These are phyloP conservation scores for Herminia tarsipennalis DNA, from an alignment of 2,888 invertebrate genomes.

Conservation along the genomic window DNA sequence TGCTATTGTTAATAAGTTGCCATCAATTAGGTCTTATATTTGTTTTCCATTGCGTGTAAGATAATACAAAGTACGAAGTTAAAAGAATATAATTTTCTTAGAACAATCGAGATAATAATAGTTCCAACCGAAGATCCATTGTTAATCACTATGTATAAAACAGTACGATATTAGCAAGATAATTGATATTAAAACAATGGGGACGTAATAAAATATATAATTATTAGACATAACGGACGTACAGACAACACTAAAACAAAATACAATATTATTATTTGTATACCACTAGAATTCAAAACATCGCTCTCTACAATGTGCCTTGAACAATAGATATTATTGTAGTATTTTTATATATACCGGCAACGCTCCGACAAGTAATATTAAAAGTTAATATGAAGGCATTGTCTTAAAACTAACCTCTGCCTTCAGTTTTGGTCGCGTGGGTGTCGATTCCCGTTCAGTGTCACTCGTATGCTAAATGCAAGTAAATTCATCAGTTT, in stretches of 20 bases:
- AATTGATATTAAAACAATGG: slow-evolving; percentile 8
- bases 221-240: slow-evolving; percentile 39
- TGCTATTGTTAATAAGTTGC: too few relatives aligned
- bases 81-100: neutral
- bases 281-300: slow-evolving; percentile 50
- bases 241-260: slow-evolving; percentile 42
- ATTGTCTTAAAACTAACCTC: too few relatives aligned
- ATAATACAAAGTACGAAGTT: too few relatives aligned
- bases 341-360: slow-evolving; percentile 37
- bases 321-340: slow-evolving; percentile 66
- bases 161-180: slow-evolving; percentile 8
- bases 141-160: slow-evolving; percentile 2
- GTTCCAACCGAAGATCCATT: slow-evolving; percentile 1
- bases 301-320: slow-evolving; percentile 47
- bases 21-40: too few relatives aligned
- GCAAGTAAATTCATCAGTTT: too few relatives aligned
- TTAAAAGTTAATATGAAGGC: slow-evolving; percentile 27
- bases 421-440: too few relatives aligned
- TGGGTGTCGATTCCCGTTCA: too few relatives aligned
- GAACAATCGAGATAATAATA: neutral
- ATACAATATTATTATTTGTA: slow-evolving; percentile 52
- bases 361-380: slow-evolving; percentile 25
- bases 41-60: too few relatives aligned
- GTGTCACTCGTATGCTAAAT: too few relatives aligned
- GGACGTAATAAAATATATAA: slow-evolving; percentile 41